Conservation (phyloP, 2,113 vertebrate genomes). For the Muscicapa adusta region DNA sequence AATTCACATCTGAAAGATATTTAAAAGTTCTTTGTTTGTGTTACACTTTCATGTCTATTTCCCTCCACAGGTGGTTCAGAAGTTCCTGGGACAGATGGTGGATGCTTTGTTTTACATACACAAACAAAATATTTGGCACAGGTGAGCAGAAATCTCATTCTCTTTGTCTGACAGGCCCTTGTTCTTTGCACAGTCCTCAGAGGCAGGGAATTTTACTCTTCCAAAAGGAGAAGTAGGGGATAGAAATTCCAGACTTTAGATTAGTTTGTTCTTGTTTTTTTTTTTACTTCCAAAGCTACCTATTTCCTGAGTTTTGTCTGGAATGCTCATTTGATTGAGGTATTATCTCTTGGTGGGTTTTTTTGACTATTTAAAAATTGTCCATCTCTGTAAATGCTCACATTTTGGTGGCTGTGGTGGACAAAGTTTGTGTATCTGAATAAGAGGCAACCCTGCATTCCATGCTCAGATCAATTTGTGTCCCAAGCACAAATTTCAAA, state of each 20-base stretch:
- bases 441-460: not conserved
- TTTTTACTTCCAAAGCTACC: not conserved
- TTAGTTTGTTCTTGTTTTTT: not conserved
- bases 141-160: constrained; percentile 37
- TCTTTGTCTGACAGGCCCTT: not conserved
- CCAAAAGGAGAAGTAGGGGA: not conserved
- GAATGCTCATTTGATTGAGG: not conserved
- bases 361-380: not conserved
- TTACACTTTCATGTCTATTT: not conserved
- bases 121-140: constrained; percentile 67
- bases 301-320: not conserved
- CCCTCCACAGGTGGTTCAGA: constrained; percentile 64
- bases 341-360: not conserved
- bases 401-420: not conserved
- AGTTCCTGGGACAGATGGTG: constrained; percentile 73
- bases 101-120: constrained; percentile 76
- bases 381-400: not conserved
- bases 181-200: not conserved
- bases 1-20: not conserved
- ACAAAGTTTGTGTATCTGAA: not conserved
- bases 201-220: not conserved
- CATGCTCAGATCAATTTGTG: not conserved
- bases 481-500: not conserved
- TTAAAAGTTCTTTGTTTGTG: not conserved
- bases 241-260: not conserved